Base-by-base conservation (phyloP, 2,797 vertebrate genomes). In the Helarctos malayanus region DNA sequence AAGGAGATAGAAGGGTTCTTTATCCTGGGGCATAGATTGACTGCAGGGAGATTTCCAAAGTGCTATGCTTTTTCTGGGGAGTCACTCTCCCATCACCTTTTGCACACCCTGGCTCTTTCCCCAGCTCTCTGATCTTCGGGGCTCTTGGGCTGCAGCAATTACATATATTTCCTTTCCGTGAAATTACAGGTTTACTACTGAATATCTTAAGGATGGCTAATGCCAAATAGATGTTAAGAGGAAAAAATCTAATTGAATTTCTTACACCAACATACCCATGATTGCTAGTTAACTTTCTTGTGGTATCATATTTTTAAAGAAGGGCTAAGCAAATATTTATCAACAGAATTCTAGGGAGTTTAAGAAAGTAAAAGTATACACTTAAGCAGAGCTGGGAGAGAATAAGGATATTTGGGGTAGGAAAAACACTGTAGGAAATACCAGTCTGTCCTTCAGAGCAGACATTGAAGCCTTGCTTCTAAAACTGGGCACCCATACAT, bases 291-390 rank as follows among this genome's bases (percentile, higher is more conserved):
- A 73, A 56, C 29, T 87, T 90, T 71, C 76, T 52, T 49, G 23
- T 14, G 19, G 23, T 69, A 21, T 52, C 45, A 57, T 89, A n/a
- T 84, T 95, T 92, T 93, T 38, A 85, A 95, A 69, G 56, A 7
- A 82, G 8, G n/a, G 7, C 45, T 57, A 95, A 69, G 41, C 25
- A 91, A 49, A 47, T 89, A 14, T 93, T 90, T 89, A 80, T 32
- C 83, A 84, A 76, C 21, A 85, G 52, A 95, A 65, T 92, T 92
- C 75, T 49, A 78, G 35, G 79, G n/a, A 78, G 27, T 71, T 82
- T 89, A 86, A 78, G 54, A 86, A 81, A 73, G 15, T 82, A 68
- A 47, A 86, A 65, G 57, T 38, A 52, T 38, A 63, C n/a, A 63
- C 68, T 63, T 89, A 90, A 49, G 32, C 29, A 81, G 27, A 84